Evolutionary conservation across 2,797 vertebrate genomes (phyloP).

Genomic region (Echeneis naucrates): DNA sequence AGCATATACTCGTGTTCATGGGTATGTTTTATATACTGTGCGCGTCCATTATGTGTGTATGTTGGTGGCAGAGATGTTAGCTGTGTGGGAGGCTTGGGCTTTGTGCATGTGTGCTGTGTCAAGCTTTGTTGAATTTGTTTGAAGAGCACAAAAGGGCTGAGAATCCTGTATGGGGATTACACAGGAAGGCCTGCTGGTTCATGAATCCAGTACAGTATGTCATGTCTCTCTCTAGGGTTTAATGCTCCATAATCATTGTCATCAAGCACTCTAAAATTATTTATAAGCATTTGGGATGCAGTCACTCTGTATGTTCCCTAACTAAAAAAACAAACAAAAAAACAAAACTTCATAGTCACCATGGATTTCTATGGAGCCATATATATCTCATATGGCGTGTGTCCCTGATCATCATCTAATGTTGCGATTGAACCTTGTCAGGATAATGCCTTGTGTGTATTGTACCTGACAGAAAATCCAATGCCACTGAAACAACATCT

Average conservation of each 20-base stretch:
- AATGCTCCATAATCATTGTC: neutral
- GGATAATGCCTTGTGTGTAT: neutral
- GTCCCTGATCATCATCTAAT: neutral
- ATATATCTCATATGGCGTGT: neutral
- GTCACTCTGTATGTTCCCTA: neutral
- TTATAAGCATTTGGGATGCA: neutral
- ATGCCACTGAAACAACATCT: slow-evolving; percentile 1
- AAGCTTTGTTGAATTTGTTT: slow-evolving; percentile 62
- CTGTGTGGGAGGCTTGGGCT: slow-evolving; percentile 64
- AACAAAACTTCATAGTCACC: too few relatives aligned
- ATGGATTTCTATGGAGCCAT: neutral
- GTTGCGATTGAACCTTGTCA: neutral
- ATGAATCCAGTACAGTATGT: slow-evolving; percentile 25
- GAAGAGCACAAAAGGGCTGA: slow-evolving; percentile 33
- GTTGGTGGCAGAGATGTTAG: slow-evolving; percentile 46
- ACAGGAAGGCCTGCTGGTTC: slow-evolving; percentile 40
- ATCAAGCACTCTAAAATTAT: neutral
- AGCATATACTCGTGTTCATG: slow-evolving; percentile 46
- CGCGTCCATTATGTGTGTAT: slow-evolving; percentile 49
- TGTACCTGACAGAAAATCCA: neutral
- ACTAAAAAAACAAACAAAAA: neutral
- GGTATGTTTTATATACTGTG: slow-evolving; percentile 57
- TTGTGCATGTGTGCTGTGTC: slow-evolving; percentile 9
- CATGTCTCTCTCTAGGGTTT: slow-evolving; percentile 9
- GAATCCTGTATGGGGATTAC: slow-evolving; percentile 39